Conservation (phyloP, 2,888 invertebrate species). For the Cactoblastis cactorum region DNA sequence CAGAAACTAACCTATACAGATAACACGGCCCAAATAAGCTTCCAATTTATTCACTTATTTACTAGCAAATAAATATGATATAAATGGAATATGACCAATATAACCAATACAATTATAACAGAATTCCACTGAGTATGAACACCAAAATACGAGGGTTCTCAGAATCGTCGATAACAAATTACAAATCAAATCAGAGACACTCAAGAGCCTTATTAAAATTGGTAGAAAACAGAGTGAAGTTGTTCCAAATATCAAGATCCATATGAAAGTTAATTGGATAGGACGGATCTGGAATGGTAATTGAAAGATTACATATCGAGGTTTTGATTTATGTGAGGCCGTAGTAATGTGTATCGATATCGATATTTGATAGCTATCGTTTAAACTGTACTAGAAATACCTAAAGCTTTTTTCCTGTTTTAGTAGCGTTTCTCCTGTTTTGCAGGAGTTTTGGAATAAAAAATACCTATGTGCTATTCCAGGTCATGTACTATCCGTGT, state of each 20-base stretch:
- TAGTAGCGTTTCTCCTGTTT: no score
- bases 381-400: no score
- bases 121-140: background rate
- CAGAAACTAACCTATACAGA: no score
- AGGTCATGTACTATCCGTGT: no score
- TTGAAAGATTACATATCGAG: slow-evolving; percentile 60
- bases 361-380: no score
- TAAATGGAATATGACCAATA: background rate
- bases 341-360: background rate
- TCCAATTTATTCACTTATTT: background rate
- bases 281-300: slow-evolving; percentile 65
- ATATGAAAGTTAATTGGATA: slow-evolving; percentile 65
- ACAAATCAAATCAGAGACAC: slow-evolving; percentile 13
- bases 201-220: slow-evolving; percentile 44
- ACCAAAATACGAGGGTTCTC: slow-evolving; percentile 6
- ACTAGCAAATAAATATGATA: background rate
- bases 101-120: background rate
- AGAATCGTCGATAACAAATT: slow-evolving; percentile 8
- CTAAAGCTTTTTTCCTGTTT: no score
- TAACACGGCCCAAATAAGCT: no score
- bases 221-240: slow-evolving; percentile 40
- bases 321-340: slow-evolving; percentile 23
- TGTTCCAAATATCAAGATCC: slow-evolving; percentile 46
- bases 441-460: no score
- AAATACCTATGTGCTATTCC: no score